phyloP scores from a whole-genome alignment of 2,113 vertebrate species.

The Myotis lucifugus region DNA sequence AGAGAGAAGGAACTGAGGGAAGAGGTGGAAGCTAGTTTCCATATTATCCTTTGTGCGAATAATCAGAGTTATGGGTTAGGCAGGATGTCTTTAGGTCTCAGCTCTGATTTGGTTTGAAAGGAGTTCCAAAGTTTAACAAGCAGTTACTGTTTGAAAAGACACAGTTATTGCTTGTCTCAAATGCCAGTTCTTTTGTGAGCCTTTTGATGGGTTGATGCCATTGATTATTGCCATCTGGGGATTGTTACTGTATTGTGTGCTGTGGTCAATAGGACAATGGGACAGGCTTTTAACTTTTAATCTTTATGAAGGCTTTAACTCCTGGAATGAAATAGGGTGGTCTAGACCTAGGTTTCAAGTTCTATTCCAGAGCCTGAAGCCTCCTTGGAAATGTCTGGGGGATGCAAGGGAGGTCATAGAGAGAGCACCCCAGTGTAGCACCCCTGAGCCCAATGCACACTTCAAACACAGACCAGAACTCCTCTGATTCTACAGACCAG shows the following conservation, averaged over 20 bases:
- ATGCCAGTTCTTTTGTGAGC: background rate
- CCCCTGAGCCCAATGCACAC: background rate
- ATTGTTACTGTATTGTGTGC: background rate
- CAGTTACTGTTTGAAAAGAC: background rate
- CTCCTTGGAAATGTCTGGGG: background rate
- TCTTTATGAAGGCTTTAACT: background rate
- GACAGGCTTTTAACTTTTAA: background rate
- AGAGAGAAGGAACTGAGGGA: background rate
- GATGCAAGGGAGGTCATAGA: background rate
- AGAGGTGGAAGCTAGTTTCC: background rate
- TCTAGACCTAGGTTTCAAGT: background rate
- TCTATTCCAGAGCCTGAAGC: background rate
- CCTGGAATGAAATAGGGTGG: background rate
- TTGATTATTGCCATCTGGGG: background rate
- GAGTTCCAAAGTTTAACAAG: background rate
- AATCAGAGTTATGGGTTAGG: background rate
- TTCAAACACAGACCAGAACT: background rate
- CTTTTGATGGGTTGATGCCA: background rate
- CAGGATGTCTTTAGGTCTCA: background rate
- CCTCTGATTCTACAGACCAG: background rate
- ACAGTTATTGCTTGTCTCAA: background rate
- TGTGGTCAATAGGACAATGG: background rate
- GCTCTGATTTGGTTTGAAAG: slow-evolving; percentile 9
- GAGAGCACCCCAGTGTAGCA: too few species aligned
- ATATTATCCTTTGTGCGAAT: background rate